phyloP scores from a whole-genome alignment of 2,888 invertebrate genomes.

The Apotomis capreana region DNA sequence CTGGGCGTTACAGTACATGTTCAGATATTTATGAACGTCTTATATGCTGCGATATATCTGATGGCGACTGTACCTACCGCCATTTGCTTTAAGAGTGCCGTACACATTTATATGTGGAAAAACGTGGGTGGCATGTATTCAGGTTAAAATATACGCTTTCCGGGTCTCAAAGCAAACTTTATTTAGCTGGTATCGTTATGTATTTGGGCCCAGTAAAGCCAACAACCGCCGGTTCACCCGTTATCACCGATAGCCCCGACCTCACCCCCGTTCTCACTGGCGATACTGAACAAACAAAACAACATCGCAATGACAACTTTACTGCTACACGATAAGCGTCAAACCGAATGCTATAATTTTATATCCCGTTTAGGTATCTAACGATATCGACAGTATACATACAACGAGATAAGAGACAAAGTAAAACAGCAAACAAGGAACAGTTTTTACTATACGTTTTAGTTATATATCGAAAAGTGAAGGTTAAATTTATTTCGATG shows the following conservation, averaged over 20 bases:
- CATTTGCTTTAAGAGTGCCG: too few relatives aligned
- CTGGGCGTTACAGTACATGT: too few relatives aligned
- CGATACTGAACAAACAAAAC: constrained; percentile 40
- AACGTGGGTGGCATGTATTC: constrained; percentile 8
- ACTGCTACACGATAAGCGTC: constrained; percentile 46
- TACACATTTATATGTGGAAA: background rate
- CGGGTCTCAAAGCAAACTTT: constrained; percentile 16
- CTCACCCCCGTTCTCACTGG: constrained; percentile 66
- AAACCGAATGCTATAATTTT: constrained; percentile 47
- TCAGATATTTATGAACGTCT: too few relatives aligned
- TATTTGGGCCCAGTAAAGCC: constrained; percentile 62
- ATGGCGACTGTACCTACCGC: too few relatives aligned
- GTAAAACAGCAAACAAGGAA: constrained; percentile 44
- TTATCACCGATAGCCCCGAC: constrained; percentile 79
- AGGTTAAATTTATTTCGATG: constrained; percentile 10
- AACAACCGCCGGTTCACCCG: constrained; percentile 59
- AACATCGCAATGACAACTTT: constrained; percentile 48
- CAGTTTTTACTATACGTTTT: constrained; percentile 23
- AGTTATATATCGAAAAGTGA: constrained; percentile 10
- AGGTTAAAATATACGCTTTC: constrained; percentile 6
- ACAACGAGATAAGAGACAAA: constrained; percentile 51
- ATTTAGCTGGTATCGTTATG: constrained; percentile 17
- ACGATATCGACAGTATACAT: constrained; percentile 60
- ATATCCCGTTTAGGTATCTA: constrained; percentile 62
- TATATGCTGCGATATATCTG: too few relatives aligned